phyloP scores from a whole-genome alignment of 2,113 vertebrate species.

The Phylloscopus whistleri region DNA sequence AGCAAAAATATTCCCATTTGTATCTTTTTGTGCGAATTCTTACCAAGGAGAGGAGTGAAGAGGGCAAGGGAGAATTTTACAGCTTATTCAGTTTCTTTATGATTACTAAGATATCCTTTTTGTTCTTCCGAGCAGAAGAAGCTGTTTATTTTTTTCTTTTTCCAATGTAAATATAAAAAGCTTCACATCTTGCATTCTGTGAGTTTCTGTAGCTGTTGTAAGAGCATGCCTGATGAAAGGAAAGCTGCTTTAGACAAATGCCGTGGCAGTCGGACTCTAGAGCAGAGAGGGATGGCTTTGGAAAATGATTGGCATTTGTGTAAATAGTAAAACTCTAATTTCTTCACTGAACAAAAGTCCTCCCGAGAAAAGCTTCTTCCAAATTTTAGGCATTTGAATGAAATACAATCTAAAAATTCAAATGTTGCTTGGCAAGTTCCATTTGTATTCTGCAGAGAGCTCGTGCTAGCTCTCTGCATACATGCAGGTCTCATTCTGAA shows the following conservation, averaged over 20 bases:
- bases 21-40: not conserved
- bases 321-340: not conserved
- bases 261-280: not conserved
- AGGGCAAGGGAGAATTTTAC: not conserved
- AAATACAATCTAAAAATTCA: not conserved
- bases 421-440: not conserved
- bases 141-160: not conserved
- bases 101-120: not conserved
- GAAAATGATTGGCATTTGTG: not conserved
- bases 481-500: not conserved
- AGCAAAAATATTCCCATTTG: not conserved
- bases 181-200: not conserved
- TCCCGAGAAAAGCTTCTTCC: not conserved
- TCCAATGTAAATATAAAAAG: not conserved
- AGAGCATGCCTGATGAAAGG: not conserved
- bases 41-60: not conserved
- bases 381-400: not conserved
- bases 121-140: not conserved
- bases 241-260: not conserved
- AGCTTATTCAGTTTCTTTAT: not conserved
- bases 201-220: not conserved
- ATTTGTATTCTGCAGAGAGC: not conserved
- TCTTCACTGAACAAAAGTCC: not conserved
- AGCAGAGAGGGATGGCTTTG: not conserved
- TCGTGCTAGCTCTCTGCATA: not conserved